Evolutionary conservation across 2,888 invertebrate genomes (phyloP).

Genomic region (Leucozona laternaria): DNA sequence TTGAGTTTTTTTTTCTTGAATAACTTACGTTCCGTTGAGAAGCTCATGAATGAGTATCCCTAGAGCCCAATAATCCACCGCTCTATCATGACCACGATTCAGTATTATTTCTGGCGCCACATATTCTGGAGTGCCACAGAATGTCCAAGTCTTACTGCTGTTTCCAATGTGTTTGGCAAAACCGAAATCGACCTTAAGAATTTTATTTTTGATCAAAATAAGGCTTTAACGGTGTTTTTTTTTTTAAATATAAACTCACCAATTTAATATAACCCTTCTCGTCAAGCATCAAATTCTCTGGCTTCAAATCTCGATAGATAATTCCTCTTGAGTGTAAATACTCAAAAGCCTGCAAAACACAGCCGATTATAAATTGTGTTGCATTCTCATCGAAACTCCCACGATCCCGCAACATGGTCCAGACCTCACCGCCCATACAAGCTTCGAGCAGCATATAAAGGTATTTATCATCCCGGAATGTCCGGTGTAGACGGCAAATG

Average conservation of each 20-base stretch:
- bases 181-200: conserved; percentile 92
- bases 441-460: conserved; percentile 97
- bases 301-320: conserved; percentile 95
- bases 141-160: conserved; percentile 96
- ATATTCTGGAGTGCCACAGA: conserved; percentile 98
- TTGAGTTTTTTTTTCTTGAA: neutral
- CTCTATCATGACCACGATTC: conserved; percentile 90
- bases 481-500: conserved; percentile 90
- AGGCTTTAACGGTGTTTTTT: no score
- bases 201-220: neutral
- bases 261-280: conserved; percentile 94
- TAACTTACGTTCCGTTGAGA: conserved; percentile 90
- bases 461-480: conserved; percentile 95
- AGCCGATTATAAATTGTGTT: conserved; percentile 94
- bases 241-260: conserved; percentile 84
- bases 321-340: conserved; percentile 94
- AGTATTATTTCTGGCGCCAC: conserved; percentile 96
- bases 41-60: conserved; percentile 95
- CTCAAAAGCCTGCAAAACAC: conserved; percentile 96
- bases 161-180: conserved; percentile 94
- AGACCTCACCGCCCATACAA: conserved; percentile 97
- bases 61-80: conserved; percentile 97
- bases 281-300: conserved; percentile 96
- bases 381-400: conserved; percentile 92
- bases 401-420: conserved; percentile 95